phyloP scores from a whole-genome alignment of 2,797 vertebrate genomes.

The Tokudaia muenninki region DNA sequence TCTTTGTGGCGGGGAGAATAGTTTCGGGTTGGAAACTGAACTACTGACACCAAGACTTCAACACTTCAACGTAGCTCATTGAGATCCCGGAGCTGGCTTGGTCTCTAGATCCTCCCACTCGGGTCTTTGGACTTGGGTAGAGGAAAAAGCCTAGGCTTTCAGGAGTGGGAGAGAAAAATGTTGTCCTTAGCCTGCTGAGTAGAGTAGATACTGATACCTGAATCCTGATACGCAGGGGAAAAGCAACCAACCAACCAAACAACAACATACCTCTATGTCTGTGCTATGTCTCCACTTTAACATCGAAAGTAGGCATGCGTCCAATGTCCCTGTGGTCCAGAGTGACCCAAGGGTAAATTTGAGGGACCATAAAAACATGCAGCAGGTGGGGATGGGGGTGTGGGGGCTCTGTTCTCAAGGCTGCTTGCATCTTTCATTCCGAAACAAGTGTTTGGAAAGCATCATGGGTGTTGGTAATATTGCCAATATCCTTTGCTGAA shows the following conservation, averaged over 20 bases:
- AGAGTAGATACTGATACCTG: neutral
- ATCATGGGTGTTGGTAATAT: rapidly evolving
- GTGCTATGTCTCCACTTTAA: neutral
- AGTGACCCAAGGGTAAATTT: neutral
- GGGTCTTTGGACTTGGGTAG: slow-evolving; percentile 57
- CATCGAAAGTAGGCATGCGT: neutral
- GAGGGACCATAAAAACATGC: neutral
- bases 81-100: slow-evolving; percentile 79
- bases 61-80: slow-evolving; percentile 71
- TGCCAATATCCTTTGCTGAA: neutral
- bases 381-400: rapidly evolving
- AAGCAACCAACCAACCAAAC: neutral
- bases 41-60: slow-evolving; percentile 76
- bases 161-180: neutral
- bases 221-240: neutral
- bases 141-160: neutral
- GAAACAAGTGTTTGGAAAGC: neutral
- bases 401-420: too few species aligned
- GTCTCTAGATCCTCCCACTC: slow-evolving; percentile 73
- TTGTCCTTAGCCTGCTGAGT: neutral
- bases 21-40: slow-evolving; percentile 84
- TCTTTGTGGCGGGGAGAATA: slow-evolving; percentile 86
- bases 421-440: neutral
- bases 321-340: rapidly evolving
- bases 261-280: neutral